These are phyloP conservation scores for Busseola fusca DNA, from an alignment of 2,888 invertebrate genomes.

Conservation along the genomic window DNA sequence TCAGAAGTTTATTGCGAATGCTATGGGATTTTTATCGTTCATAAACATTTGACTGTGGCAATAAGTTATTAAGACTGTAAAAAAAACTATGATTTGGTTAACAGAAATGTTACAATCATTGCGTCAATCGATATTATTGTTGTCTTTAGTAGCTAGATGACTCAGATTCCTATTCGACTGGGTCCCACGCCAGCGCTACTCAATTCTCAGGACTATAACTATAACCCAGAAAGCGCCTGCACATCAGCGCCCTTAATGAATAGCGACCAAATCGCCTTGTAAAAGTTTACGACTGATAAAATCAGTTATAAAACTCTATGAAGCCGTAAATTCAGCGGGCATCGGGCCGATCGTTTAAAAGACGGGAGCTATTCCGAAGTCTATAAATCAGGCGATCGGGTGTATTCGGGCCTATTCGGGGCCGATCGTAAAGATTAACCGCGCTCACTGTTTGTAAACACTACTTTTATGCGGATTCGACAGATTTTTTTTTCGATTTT, in stretches of 20 bases:
- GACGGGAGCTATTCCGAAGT: constrained; percentile 84
- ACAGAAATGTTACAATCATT: constrained; percentile 51
- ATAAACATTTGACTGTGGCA: constrained; percentile 59
- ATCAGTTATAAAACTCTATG: constrained; percentile 87
- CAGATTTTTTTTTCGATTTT: constrained; percentile 73
- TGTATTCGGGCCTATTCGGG: constrained; percentile 77
- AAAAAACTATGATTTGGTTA: constrained; percentile 39
- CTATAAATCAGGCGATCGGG: constrained; percentile 83
- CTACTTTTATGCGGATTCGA: constrained; percentile 79
- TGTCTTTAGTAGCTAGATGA: constrained; percentile 17
- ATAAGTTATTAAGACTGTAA: constrained; percentile 52
- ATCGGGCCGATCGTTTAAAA: constrained; percentile 76
- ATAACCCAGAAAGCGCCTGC: constrained; percentile 49
- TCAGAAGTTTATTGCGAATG: constrained; percentile 60
- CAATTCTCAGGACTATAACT: constrained; percentile 41
- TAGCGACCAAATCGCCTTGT: constrained; percentile 79
- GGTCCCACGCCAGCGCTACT: constrained; percentile 30
- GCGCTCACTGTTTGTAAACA: constrained; percentile 84
- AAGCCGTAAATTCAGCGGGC: constrained; percentile 81
- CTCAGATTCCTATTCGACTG: constrained; percentile 13
- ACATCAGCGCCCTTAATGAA: constrained; percentile 72
- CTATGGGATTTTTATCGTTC: constrained; percentile 58
- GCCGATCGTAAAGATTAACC: constrained; percentile 83
- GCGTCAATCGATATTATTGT: constrained; percentile 39
- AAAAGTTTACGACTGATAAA: constrained; percentile 87